Conservation (phyloP, 2,888 invertebrate genomes). For the Tenodera sinensis region DNA sequence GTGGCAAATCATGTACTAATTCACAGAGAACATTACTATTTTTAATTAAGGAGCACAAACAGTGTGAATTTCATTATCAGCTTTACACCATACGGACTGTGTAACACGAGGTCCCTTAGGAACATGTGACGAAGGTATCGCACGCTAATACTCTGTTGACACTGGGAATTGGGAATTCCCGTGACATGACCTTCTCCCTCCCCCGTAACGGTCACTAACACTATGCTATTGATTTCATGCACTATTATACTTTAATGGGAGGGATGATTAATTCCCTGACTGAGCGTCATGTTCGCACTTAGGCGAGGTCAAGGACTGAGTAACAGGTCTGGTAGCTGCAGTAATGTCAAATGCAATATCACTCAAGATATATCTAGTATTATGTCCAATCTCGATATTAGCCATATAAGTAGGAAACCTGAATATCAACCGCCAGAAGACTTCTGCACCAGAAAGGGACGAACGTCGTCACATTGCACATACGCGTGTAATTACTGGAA, state of each 20-base stretch:
- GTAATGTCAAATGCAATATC: too few relatives aligned
- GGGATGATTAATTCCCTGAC: background rate
- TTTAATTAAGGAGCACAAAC: background rate
- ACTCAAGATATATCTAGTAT: too few relatives aligned
- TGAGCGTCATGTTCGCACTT: too few relatives aligned
- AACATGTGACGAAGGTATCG: background rate
- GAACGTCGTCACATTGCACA: too few relatives aligned
- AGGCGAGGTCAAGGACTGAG: too few relatives aligned
- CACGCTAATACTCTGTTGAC: slow-evolving; percentile 1
- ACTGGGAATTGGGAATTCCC: slow-evolving; percentile 6
- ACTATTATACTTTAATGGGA: slow-evolving; percentile 1
- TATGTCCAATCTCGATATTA: too few relatives aligned
- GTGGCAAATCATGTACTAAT: background rate
- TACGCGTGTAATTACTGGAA: too few relatives aligned
- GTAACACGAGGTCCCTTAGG: background rate
- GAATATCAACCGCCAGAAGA: too few relatives aligned
- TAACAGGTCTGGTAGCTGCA: too few relatives aligned
- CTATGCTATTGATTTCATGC: background rate
- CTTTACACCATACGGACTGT: background rate
- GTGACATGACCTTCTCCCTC: background rate
- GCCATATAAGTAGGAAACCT: too few relatives aligned
- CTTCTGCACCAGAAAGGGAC: too few relatives aligned
- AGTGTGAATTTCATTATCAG: slow-evolving; percentile 2
- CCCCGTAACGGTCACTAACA: background rate
- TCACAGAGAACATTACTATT: background rate